Evolutionary conservation across 1,140 invertebrate genomes (phyloP), one percentile per base, ranked within the genome.

Genomic region (Phocides pigmalion): DNA sequence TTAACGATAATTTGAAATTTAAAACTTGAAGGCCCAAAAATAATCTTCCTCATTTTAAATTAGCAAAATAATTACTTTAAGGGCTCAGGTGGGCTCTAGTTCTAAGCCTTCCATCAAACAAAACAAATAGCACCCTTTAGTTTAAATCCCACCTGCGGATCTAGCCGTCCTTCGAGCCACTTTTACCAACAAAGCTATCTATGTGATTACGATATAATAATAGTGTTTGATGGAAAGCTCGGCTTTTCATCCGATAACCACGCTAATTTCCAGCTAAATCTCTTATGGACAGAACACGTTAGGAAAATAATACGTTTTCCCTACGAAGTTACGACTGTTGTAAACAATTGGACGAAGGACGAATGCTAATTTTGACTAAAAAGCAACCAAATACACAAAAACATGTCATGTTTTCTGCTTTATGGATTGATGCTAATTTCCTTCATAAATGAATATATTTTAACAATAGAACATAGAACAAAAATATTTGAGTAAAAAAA

Each of bases 261-360:
- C 22, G 37, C 19, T 56, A 42, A 44, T 56, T 56, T 56, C 53
- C 39, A 44, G 14, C 41, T 56, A 44, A 56, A 56, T 44, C 39
- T 56, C 44, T 64, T 46, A 58, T 59, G 42, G 35, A 41, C 19
- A 32, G 11, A 53, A 58, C 51, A 50, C 53, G 56, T 62, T 62
- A 49, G 46, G 22, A 39, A 50, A 64, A 64, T 49, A 56, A 39
- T 39, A 58, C n/a, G 63, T 50, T 64, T 64, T 64, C 53, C 63
- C 63, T 44, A 2, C 20, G 17, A 37, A 37, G 8, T 50, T 50
- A 22, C 25, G 47, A 51, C 32, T n/a, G 16, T 37, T 12, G 42
- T n/a, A 32, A 32, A 15, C 11, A 25, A 49, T 28, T 8, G 20
- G 32, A 19, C 8, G 8, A 4, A 32, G 8, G 28, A 4, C 2